Evolutionary conservation across 2,797 vertebrate species (phyloP).

Genomic region (Cetoscarus ocellatus): DNA sequence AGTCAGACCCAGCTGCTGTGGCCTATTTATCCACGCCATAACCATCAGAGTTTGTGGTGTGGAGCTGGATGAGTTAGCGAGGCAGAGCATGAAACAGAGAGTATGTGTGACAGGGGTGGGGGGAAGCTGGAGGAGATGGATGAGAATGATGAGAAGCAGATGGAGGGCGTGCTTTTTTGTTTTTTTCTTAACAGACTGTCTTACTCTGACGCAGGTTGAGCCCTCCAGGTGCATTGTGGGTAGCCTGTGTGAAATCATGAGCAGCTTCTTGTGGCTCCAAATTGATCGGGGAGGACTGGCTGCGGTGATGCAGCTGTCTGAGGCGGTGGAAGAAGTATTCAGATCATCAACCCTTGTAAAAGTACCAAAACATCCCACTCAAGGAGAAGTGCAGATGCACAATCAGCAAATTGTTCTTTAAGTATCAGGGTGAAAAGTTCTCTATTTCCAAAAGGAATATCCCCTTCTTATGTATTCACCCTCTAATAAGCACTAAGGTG

Average conservation of each 20-base stretch:
- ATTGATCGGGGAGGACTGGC: conserved; percentile 40
- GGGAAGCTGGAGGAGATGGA: conserved; percentile 62
- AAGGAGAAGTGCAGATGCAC: conserved; percentile 7
- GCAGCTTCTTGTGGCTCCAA: conserved; percentile 51
- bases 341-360: conserved; percentile 16
- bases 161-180: conserved; percentile 62
- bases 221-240: conserved; percentile 81
- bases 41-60: conserved; percentile 66
- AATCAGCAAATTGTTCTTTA: not conserved
- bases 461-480: too few species aligned
- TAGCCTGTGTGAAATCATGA: conserved; percentile 45
- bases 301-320: conserved; percentile 56
- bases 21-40: conserved; percentile 69
- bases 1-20: conserved; percentile 74
- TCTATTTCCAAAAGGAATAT: not conserved
- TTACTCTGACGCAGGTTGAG: conserved; percentile 74
- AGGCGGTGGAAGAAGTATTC: conserved; percentile 14
- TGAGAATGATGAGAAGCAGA: conserved; percentile 81
- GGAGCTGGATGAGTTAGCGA: conserved; percentile 63
- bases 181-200: conserved; percentile 48
- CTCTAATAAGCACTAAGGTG: too few species aligned
- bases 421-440: conserved; percentile 1
- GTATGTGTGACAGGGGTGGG: conserved; percentile 47
- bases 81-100: conserved; percentile 62
- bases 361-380: conserved; percentile 5